Evolutionary conservation across 1,140 invertebrate genomes (phyloP).

Genomic region (Drosophila rufa): DNA sequence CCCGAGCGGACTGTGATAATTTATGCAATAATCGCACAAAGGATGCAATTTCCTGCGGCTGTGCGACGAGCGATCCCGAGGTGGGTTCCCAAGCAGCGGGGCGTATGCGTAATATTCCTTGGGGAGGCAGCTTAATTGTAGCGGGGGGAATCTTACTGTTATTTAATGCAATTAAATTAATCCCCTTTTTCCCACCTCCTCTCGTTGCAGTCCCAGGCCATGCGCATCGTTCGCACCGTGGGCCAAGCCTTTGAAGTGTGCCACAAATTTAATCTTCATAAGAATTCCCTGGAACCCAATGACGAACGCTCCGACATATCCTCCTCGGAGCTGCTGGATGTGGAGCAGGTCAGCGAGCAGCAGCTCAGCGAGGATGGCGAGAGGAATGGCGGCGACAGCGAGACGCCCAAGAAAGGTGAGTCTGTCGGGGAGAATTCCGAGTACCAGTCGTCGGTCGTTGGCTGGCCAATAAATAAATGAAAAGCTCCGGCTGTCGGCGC

Average conservation of each 20-base stretch:
- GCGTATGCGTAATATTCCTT: conserved; percentile 61
- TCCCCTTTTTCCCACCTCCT: conserved; percentile 5
- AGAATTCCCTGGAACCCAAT: conserved; percentile 87
- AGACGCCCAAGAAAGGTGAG: conserved; percentile 87
- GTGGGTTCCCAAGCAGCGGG: conserved; percentile 53
- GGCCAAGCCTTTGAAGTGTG: conserved; percentile 99
- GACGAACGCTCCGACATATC: conserved; percentile 88
- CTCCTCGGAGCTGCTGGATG: conserved; percentile 86
- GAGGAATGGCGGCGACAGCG: conserved; percentile 83
- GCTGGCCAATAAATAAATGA: conserved; percentile 75
- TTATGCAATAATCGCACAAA: conserved; percentile 76
- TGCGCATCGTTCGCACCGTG: conserved; percentile 98
- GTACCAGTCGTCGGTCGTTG: conserved; percentile 22
- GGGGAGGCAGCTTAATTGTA: conserved; percentile 51
- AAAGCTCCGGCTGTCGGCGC: conserved; percentile 63
- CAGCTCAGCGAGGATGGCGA: conserved; percentile 87
- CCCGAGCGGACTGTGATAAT: conserved; percentile 65
- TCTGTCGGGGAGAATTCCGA: background rate
- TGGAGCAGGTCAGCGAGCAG: conserved; percentile 85
- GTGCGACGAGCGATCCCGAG: conserved; percentile 69
- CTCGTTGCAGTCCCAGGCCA: conserved; percentile 96
- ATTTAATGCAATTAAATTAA: conserved; percentile 37
- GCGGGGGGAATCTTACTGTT: background rate
- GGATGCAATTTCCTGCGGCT: conserved; percentile 66
- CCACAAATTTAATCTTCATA: conserved; percentile 93